These are phyloP conservation scores for Hyperoplus lanceolatus DNA, from an alignment of 2,797 vertebrate species.

Conservation along the genomic window DNA sequence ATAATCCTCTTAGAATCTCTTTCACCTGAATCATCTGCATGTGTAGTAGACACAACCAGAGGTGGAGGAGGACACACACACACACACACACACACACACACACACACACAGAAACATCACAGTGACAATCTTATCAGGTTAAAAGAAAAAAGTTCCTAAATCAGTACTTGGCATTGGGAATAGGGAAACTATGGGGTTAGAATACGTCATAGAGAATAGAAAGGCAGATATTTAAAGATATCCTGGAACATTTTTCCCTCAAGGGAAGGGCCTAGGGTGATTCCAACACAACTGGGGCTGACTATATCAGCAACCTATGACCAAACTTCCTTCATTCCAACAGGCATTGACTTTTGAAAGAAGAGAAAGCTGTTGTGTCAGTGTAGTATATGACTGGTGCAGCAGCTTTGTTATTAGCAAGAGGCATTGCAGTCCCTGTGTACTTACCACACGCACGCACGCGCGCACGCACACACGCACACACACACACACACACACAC, in stretches of 20 bases:
- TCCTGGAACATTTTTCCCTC: slow-evolving; percentile 28
- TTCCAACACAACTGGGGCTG: neutral
- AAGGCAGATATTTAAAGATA: neutral
- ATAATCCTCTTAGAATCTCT: slow-evolving; percentile 48
- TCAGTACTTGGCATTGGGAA: neutral
- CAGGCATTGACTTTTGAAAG: neutral
- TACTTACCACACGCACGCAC: neutral
- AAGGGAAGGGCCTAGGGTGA: neutral
- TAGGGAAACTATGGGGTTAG: neutral
- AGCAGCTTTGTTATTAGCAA: slow-evolving; percentile 38
- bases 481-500: too few species aligned
- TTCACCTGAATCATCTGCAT: slow-evolving; percentile 43
- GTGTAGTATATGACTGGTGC: slow-evolving; percentile 44
- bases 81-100: neutral
- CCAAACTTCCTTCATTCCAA: neutral
- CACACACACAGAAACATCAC: too few species aligned
- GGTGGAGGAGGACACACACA: neutral
- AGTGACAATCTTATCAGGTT: too few species aligned
- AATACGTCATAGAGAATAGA: neutral
- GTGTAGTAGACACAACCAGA: neutral
- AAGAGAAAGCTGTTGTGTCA: slow-evolving; percentile 15
- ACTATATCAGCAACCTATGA: slow-evolving; percentile 25
- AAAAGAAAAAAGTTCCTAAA: neutral
- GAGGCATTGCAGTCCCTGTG: slow-evolving; percentile 35
- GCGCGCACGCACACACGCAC: too few species aligned